These are phyloP conservation scores for Probosciger aterrimus DNA, from an alignment of 2,113 vertebrate genomes.

Conservation along the genomic window DNA sequence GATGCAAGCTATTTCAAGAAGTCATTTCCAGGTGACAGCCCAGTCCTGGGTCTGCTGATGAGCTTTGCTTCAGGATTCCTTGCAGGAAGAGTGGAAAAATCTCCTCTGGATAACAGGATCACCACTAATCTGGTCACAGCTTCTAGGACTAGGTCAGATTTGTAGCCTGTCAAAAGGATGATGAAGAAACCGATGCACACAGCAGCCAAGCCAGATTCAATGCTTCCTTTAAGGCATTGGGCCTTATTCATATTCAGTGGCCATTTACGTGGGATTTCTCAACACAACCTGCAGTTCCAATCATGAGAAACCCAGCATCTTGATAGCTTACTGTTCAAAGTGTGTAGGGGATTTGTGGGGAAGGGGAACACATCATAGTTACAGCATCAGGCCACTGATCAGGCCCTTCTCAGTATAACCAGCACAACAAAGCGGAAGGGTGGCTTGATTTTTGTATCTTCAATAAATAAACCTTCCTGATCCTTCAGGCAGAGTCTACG, in stretches of 20 bases:
- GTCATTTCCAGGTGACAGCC: slow-evolving; percentile 15
- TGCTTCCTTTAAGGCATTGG: not conserved
- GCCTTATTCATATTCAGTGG: not conserved
- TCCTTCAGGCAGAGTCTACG: slow-evolving; percentile 19
- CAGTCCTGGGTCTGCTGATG: not conserved
- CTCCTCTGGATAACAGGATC: not conserved
- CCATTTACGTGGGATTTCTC: not conserved
- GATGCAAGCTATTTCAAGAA: not conserved
- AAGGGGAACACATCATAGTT: not conserved
- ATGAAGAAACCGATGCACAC: not conserved
- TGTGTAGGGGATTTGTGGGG: not conserved
- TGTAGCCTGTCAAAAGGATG: not conserved
- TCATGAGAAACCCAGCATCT: not conserved
- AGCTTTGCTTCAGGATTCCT: not conserved
- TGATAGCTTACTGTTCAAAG: not conserved
- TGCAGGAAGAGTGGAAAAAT: not conserved
- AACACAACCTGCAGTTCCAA: not conserved
- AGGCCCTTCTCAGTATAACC: not conserved
- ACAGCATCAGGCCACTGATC: not conserved
- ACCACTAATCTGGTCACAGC: not conserved
- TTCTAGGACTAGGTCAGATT: not conserved
- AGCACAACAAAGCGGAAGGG: not conserved
- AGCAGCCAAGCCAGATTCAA: not conserved
- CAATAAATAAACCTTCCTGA: slow-evolving; percentile 42
- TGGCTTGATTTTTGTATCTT: not conserved